Base-by-base conservation (phyloP, 2,888 invertebrate genomes). In the Rapana venosa region DNA sequence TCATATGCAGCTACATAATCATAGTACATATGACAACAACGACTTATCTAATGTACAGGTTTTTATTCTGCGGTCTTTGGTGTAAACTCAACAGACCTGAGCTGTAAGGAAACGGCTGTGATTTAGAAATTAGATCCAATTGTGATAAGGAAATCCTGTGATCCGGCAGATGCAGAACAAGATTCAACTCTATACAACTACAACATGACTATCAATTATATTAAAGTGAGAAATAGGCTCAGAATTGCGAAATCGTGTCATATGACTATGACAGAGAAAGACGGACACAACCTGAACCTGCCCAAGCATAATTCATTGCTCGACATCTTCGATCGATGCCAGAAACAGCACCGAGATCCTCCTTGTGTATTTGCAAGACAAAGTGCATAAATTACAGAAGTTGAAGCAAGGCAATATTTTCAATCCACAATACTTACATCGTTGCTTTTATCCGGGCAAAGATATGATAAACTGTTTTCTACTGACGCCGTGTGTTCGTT, bases 291-390 rank as follows among this genome's bases (percentile, higher is more conserved):
- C 77, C 77, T 32, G 77, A 79, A 32, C 77, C 77, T 79, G 77
- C 32, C 32, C 15, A 32, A 79, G 77, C 77, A 79, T 79, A 79
- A 79, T 79, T 79, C 77, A 79, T 79, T 20, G 77, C 77, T 85
- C 61, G 83, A 22, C 58, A 35, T 56, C 56, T 85, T 85, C 85
- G 85, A 85, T 85, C 85, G 85, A 85, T 85, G 85, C 85, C 85
- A 58, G 85, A 85, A 85, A n/a, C 30, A 30, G 85, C 58, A 85
- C 30, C 15, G 85, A 58, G 85, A 30, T 30, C 15, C 58, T 1
- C 30, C 13, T 58, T 58, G 56, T 47, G 17, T 85, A 15, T 85
- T 85, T 17, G 30, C 77, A 32, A 26, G 11, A 79, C 32, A 13
- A 17, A 32, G 32, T 26, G 77, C 26, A 26, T 32, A 79, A 32